These are phyloP conservation scores for Poecilia gillii DNA, from an alignment of 2,797 vertebrate species.

Conservation along the genomic window DNA sequence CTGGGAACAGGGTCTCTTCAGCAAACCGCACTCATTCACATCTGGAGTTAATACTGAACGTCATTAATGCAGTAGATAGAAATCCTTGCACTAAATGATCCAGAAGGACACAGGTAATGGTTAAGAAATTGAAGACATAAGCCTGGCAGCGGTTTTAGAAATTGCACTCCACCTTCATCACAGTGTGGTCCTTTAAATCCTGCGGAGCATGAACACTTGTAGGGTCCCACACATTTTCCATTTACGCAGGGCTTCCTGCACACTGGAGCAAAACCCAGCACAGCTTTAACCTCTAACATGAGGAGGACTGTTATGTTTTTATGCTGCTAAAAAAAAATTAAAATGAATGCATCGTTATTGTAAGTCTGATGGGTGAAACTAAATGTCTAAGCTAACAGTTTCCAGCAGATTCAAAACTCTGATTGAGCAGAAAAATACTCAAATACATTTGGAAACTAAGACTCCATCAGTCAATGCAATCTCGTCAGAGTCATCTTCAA, in stretches of 20 bases:
- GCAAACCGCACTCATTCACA: conserved; percentile 80
- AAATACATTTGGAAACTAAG: not conserved
- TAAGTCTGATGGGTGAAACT: not conserved
- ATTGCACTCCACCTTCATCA: conserved; percentile 69
- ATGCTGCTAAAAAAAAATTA: not conserved
- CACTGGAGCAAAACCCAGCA: conserved; percentile 21
- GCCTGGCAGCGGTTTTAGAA: conserved; percentile 25
- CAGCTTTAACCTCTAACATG: conserved; percentile 4
- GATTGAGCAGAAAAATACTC: not conserved
- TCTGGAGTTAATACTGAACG: conserved; percentile 74
- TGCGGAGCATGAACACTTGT: conserved; percentile 72
- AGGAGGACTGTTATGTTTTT: not conserved
- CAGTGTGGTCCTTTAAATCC: conserved; percentile 72
- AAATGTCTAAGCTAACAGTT: not conserved
- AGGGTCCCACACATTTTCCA: conserved; percentile 71
- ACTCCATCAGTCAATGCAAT: not conserved
- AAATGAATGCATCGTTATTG: not conserved
- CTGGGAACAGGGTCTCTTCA: conserved; percentile 73
- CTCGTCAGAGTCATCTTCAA: not conserved
- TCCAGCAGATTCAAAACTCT: not conserved
- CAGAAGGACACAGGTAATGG: conserved; percentile 53
- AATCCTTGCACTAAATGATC: conserved; percentile 53
- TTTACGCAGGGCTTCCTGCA: conserved; percentile 70
- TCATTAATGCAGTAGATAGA: conserved; percentile 52
- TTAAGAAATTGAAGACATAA: conserved; percentile 50